Evolutionary conservation across 37 sponge, comb jelly and placozoan species (phyloP), one percentile per base, ranked within the genome.

Genomic region (Dysidea cf. avara): DNA sequence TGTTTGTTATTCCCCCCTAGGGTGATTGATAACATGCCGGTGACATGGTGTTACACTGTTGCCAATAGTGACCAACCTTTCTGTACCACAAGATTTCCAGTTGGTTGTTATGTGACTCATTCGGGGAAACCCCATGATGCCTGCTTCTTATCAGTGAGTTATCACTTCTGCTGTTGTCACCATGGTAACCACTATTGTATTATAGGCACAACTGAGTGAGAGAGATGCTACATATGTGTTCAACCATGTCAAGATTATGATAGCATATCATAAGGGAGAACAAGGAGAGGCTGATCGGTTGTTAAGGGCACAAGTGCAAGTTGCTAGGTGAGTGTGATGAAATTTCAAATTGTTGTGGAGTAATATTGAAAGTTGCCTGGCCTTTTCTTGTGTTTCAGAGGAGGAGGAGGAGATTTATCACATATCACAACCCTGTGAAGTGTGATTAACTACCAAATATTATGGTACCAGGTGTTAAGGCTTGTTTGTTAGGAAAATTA

Each of bases 1-100:
- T 64, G 24, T 13, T 11, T 50, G 17, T 22, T 39, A 51, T 63
- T 69, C 66, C 76, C 68, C 46, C 9, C 46, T 43, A 43, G 46
- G 46, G 90, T 97, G 14, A 80, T 93, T 33, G 99, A 99, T 70
- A 99, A 99, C 76, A 95, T 99, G 96, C 99, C 99, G 0, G 94
- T 99, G 47, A 88, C 96, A 0, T 95, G 96, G 93, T 99, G 99
- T 62, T 89, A 88, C 61, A 32, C 47, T 2, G 66, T 74, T 37
- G 22, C 59, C 43, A 70, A 75, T 29, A 79, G 73, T 51, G 61
- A 80, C 28, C 69, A 83, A 30, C 85, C 72, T 28, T 80, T 74
- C 79, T 99, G 99, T 40, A 81, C 90, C 26, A 92, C 94, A 47
- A 55, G 83, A 21, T 99, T 99, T 75, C 99, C 99, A 11, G 66